A percentile compares a stretch with the other conserved stretches of the same genome.
phyloP scores from a whole-genome alignment of 1,140 invertebrate genomes.

The Pseudomyrmex cubaensis region DNA sequence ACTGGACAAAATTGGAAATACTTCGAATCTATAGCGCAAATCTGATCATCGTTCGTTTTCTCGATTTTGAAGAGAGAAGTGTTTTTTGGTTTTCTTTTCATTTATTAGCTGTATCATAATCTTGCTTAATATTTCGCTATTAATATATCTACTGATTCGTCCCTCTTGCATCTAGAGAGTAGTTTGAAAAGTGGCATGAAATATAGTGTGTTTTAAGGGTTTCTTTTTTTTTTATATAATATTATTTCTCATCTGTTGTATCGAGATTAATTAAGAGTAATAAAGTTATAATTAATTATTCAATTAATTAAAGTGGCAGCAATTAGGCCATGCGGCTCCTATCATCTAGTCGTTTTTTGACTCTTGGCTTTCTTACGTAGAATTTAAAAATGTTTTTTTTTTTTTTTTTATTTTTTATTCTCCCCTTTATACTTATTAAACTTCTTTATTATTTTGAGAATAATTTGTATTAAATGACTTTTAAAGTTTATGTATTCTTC shows the following conservation, averaged over 20 bases:
- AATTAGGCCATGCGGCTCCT: conserved; percentile 85
- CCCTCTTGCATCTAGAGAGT: conserved; percentile 81
- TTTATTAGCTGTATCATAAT: conserved; percentile 60
- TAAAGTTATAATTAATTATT: conserved; percentile 84
- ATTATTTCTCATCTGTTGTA: conserved; percentile 62
- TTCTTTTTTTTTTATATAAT: conserved; percentile 46
- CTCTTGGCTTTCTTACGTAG: conserved; percentile 81
- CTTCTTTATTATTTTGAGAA: conserved; percentile 81
- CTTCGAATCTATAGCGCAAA: conserved; percentile 79
- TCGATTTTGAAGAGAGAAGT: conserved; percentile 77
- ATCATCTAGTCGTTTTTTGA: conserved; percentile 83
- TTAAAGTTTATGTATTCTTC: conserved; percentile 82
- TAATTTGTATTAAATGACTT: conserved; percentile 82
- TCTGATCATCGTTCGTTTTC: conserved; percentile 71
- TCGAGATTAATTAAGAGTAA: conserved; percentile 80
- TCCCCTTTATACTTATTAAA: conserved; percentile 79
- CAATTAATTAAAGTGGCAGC: conserved; percentile 84
- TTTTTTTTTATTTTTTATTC: conserved; percentile 70
- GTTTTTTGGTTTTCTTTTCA: conserved; percentile 67
- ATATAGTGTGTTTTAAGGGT: conserved; percentile 54
- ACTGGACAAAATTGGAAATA: conserved; percentile 79
- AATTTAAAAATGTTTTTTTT: conserved; percentile 77
- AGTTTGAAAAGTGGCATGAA: conserved; percentile 83
- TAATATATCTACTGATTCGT: conserved; percentile 77
- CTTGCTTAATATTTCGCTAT: conserved; percentile 72